Conservation (phyloP, 2,113 vertebrate genomes). For the Hymenochirus boettgeri region DNA sequence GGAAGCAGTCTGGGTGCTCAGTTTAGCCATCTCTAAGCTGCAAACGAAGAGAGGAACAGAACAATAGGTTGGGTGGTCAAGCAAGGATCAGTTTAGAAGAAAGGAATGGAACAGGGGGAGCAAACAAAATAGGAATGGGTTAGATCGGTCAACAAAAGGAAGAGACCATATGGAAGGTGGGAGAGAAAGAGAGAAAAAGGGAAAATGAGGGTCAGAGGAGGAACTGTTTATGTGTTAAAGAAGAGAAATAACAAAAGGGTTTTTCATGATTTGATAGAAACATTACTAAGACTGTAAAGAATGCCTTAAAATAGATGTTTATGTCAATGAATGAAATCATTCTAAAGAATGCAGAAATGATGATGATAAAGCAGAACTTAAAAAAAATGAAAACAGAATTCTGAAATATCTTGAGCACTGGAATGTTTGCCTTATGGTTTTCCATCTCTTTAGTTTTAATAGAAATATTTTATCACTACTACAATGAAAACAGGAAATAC, state of each 20-base stretch:
- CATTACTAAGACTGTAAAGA: conserved; percentile 59
- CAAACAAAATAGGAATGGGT: conserved; percentile 55
- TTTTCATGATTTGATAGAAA: conserved; percentile 71
- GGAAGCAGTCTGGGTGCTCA: conserved; percentile 88
- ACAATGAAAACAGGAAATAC: not conserved
- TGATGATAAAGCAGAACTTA: conserved; percentile 58
- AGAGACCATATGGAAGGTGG: conserved; percentile 51
- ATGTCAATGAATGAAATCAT: conserved; percentile 58
- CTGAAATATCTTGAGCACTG: conserved; percentile 57
- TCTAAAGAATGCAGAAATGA: conserved; percentile 58
- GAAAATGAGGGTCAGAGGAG: conserved; percentile 76
- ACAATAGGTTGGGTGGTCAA: conserved; percentile 62
- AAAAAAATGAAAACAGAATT: conserved; percentile 52
- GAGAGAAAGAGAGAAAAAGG: conserved; percentile 67
- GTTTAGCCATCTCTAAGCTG: conserved; percentile 97
- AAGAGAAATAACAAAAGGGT: conserved; percentile 77
- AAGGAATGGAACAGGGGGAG: conserved; percentile 49
- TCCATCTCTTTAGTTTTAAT: not conserved
- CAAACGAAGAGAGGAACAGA: conserved; percentile 68
- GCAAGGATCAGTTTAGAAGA: conserved; percentile 51
- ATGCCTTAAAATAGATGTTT: conserved; percentile 48
- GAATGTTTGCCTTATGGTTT: conserved; percentile 42
- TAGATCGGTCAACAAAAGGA: conserved; percentile 52
- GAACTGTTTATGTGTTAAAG: conserved; percentile 82
- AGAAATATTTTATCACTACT: too few species aligned